Evolutionary conservation across 2,797 vertebrate genomes (phyloP).

Genomic region (Distichodus sexfasciatus): DNA sequence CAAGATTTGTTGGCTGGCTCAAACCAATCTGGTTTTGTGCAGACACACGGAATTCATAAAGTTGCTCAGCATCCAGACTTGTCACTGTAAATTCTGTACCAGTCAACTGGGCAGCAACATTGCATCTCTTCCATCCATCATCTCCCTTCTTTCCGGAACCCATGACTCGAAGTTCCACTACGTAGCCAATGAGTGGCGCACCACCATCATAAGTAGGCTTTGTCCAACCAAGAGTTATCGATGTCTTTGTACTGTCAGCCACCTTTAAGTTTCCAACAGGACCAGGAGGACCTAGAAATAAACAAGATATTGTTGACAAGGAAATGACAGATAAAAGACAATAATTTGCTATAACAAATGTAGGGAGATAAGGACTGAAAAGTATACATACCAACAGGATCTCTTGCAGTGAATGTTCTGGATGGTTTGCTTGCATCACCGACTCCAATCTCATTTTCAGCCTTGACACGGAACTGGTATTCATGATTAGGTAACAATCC

Average conservation of each 20-base stretch:
- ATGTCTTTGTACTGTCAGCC: constrained; percentile 87
- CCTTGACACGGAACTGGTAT: constrained; percentile 97
- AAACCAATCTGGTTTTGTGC: constrained; percentile 98
- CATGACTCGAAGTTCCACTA: constrained; percentile 89
- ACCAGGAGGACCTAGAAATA: constrained; percentile 87
- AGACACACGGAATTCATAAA: constrained; percentile 95
- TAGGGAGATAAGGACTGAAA: neutral
- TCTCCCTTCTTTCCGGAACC: constrained; percentile 82
- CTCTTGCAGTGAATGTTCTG: constrained; percentile 88
- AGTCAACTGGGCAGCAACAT: constrained; percentile 90
- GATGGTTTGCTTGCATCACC: constrained; percentile 91
- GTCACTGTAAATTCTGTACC: constrained; percentile 89
- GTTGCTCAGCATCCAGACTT: constrained; percentile 85
- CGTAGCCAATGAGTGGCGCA: constrained; percentile 92
- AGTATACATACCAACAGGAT: constrained; percentile 84
- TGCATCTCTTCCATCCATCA: constrained; percentile 93
- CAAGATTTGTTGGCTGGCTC: constrained; percentile 89
- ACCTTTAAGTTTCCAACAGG: constrained; percentile 92
- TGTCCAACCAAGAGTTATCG: constrained; percentile 87
- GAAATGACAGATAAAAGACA: neutral
- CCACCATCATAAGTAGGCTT: constrained; percentile 94
- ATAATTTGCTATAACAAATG: neutral
- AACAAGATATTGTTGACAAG: neutral
- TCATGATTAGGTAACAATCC: constrained; percentile 92
- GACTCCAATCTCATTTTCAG: constrained; percentile 94